Percentiles rank a stretch among this genome's conserved stretches.
Evolutionary conservation across 2,888 invertebrate genomes (phyloP).

Genomic region (Mythimna ferrago): DNA sequence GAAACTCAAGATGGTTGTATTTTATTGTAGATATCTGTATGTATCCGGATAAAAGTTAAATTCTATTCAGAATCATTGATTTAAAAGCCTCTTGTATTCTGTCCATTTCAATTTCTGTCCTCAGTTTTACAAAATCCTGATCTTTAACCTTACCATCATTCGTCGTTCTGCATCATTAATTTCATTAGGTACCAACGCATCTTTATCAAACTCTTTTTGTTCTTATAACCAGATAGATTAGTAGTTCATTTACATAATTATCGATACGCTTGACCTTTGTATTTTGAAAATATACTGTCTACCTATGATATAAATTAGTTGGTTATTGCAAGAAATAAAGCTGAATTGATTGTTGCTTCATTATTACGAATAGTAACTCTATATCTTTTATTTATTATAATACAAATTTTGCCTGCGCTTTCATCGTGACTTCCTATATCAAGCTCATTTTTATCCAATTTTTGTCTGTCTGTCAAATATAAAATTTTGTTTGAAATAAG

Average conservation of each 20-base stretch:
- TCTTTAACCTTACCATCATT: background rate
- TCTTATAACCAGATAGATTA: constrained; percentile 2
- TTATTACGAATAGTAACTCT: background rate
- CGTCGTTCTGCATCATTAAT: background rate
- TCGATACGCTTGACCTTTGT: constrained; percentile 40
- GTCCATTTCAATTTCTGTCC: background rate
- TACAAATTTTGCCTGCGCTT: background rate
- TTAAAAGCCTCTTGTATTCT: background rate
- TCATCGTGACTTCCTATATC: background rate
- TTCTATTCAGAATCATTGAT: background rate
- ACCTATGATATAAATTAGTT: constrained; percentile 5
- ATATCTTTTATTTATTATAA: background rate
- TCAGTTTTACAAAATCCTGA: constrained; percentile 3
- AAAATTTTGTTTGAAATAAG: no score
- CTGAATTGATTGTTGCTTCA: constrained; percentile 12
- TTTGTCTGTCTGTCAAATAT: no score
- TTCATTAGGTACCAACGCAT: constrained; percentile 6
- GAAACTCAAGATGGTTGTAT: no score
- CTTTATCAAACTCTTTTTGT: constrained; percentile 18
- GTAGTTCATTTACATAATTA: constrained; percentile 26
- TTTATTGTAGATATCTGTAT: no score
- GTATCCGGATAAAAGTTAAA: background rate
- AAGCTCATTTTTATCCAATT: background rate
- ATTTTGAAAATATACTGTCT: constrained; percentile 22
- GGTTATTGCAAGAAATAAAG: constrained; percentile 6